Base-by-base conservation (phyloP, 2,797 vertebrate species). In the Schizothorax lantsangensis region DNA sequence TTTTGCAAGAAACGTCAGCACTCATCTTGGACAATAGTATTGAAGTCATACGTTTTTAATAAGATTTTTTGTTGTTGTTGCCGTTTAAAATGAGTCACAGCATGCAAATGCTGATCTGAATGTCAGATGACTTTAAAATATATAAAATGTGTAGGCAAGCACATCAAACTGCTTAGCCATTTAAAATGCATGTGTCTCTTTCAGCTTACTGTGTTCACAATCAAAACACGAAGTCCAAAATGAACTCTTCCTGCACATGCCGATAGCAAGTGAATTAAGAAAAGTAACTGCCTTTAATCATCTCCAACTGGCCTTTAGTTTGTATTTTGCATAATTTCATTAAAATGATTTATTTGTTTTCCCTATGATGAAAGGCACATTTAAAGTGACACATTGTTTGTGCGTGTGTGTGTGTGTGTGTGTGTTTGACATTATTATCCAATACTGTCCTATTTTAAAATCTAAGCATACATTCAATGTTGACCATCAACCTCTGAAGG, bases 1-100 rank as follows among this genome's bases (percentile, higher is more conserved):
- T 83, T 87, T 90, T 87, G 92, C 91, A 91, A 90, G 89, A 89
- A 89, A 87, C 86, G 88, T 79, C 90, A 91, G 91, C 92, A 86
- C 88, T 92, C 93, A 90, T 87, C 79, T 88, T 90, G 82, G 66
- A 71, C 83, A 87, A 87, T 88, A 90, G 93, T 93, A 88, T 86
- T 88, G 91, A 90, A 92, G 91, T 89, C 91, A 79, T 43, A 86
- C 47, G 78, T 59, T 57, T 47, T 77, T 62, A 88, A 82, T 78
- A 73, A 78, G 54, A 86, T 30, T 83, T 83, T 82, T 82, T 85
- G 43, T 86, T 89, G 80, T 84, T 86, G 62, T 21, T 33, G 40
- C 19, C 10, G 0, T 68, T 79, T 68, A 68, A 81, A 86, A 89
- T 84, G 75, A 86, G 81, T 23, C 80, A 47, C 72, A 74, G 83